Evolutionary conservation across 2,797 vertebrate genomes (phyloP), one percentile per base, ranked within the genome.

Genomic region (Cossypha polioptera): DNA sequence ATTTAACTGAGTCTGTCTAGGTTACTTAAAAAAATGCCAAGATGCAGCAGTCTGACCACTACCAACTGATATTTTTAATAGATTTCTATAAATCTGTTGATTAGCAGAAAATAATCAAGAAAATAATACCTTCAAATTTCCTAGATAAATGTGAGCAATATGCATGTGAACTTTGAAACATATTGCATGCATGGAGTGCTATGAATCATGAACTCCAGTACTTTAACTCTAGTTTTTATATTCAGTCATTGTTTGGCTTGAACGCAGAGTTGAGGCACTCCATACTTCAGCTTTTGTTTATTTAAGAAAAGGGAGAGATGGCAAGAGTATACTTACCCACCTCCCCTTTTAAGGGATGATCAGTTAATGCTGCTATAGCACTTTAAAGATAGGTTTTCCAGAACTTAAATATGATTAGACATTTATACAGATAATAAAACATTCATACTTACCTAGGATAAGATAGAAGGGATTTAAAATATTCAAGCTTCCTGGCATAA

Each of bases 401-500:
- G 72, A 94, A 85, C 72, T 88, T 78, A 90, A 83, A 86, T 81
- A 68, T n/a, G 78, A 78, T 93, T 78, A 84, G 79, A 47, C 82
- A 40, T 88, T 92, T 86, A 86, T 90, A 35, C 66, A 92, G 88
- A 80, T 83, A 92, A 92, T 91, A 89, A 95, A 97, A 36, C 81
- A 93, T 71, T 50, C 59, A 48, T 92, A 29, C 54, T 82, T 93
- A 76, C 67, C 42, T 67, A 82, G 84, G 75, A 89, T 92, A 92
- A 96, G 91, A 97, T 91, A 86, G 7, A 19, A 31, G 29, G 73
- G 68, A 88, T 91, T 96, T 95, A 69, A 93, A 86, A 91, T 91
- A 61, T 12, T 85, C 66, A 73, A 18, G 58, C 24, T 86, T 92
- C 66, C 82, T 81, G 78, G 65, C 51, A 86, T 88, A 93, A 58